phyloP scores from a whole-genome alignment of 1,140 invertebrate genomes.

The Papilio xuthus region DNA sequence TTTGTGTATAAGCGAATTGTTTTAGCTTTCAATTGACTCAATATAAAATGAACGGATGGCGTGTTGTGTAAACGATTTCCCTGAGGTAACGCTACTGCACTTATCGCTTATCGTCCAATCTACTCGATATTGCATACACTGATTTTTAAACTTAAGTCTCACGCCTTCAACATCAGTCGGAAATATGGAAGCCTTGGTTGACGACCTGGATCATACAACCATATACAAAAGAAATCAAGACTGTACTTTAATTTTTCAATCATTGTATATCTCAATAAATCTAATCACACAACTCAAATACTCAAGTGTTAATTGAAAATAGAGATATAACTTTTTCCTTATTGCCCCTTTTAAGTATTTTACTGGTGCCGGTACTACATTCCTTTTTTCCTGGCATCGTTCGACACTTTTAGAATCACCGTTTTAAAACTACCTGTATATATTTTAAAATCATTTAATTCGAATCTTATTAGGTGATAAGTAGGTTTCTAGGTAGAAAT shows the following conservation, averaged over 20 bases:
- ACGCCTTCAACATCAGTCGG: constrained; percentile 37
- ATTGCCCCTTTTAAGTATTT: too few species aligned
- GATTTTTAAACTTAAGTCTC: constrained; percentile 38
- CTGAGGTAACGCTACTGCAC: constrained; percentile 42
- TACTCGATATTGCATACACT: constrained; percentile 25
- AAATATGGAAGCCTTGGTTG: constrained; percentile 60
- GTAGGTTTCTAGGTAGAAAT: neutral
- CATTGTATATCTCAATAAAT: neutral
- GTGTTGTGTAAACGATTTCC: constrained; percentile 59
- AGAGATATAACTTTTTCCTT: neutral
- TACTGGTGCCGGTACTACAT: neutral
- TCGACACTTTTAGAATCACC: neutral
- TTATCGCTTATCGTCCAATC: constrained; percentile 41
- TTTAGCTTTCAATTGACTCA: constrained; percentile 29
- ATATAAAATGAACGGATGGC: constrained; percentile 43
- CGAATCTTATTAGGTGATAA: neutral
- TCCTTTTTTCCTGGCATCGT: too few species aligned
- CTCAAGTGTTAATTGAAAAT: neutral
- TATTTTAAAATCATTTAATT: neutral
- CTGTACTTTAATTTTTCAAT: constrained; percentile 49
- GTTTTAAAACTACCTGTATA: neutral
- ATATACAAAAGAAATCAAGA: constrained; percentile 63
- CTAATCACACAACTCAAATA: neutral
- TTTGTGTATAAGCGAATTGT: neutral
- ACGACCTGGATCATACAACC: constrained; percentile 69